A percentile compares a stretch with the other conserved stretches of the same genome.
These are phyloP conservation scores for Carlito syrichta DNA, from an alignment of 2,113 vertebrate species.

Conservation along the genomic window DNA sequence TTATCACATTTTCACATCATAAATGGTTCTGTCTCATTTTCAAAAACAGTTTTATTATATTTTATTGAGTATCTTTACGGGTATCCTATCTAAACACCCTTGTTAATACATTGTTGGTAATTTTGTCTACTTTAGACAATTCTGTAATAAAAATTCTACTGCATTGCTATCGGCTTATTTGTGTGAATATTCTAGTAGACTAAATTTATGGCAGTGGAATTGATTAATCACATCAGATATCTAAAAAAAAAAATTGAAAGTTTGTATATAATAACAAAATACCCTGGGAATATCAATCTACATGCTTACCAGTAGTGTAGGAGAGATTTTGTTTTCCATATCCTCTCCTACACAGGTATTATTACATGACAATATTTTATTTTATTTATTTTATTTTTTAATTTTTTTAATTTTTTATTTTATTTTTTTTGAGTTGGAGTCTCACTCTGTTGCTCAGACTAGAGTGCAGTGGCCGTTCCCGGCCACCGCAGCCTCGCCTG, in stretches of 20 bases:
- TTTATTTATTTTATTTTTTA: too few species aligned
- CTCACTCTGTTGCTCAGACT: too few species aligned
- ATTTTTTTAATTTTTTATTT: too few species aligned
- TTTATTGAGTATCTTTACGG: not conserved
- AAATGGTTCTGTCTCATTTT: not conserved
- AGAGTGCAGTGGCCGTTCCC: too few species aligned
- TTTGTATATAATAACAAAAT: not conserved
- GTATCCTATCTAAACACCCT: not conserved
- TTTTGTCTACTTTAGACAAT: not conserved
- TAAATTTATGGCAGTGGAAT: not conserved
- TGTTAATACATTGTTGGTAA: not conserved
- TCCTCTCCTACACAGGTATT: not conserved
- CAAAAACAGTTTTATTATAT: not conserved
- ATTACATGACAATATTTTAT: not conserved
- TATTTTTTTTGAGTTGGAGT: too few species aligned
- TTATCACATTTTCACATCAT: not conserved
- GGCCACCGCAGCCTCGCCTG: too few species aligned
- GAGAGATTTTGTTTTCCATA: not conserved
- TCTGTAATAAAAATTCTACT: not conserved
- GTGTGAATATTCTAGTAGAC: not conserved
- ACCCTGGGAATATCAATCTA: not conserved
- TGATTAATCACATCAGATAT: not conserved
- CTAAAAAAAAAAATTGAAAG: conserved; percentile 16
- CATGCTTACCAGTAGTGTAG: not conserved
- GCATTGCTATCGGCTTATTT: not conserved